Evolutionary conservation across 2,113 vertebrate species (phyloP).

Genomic region (Chaetorhynchus papuensis): DNA sequence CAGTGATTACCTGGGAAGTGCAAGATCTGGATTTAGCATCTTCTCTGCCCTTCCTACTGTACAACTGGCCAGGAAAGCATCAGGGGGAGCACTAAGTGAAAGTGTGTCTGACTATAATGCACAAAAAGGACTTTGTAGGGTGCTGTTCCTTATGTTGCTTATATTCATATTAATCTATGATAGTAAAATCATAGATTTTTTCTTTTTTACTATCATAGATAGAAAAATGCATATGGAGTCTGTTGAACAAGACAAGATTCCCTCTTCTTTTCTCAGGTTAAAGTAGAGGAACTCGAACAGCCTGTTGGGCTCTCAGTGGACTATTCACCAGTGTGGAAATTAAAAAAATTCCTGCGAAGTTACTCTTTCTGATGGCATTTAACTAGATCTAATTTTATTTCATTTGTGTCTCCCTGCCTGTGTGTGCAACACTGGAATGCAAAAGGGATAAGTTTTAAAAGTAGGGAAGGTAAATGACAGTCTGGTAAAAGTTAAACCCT

Average conservation of each 20-base stretch:
- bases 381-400: background rate
- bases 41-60: background rate
- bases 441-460: background rate
- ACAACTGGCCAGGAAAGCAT: background rate
- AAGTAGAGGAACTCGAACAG: background rate
- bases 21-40: background rate
- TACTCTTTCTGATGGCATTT: background rate
- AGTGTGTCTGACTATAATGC: background rate
- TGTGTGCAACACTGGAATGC: background rate
- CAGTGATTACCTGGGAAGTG: background rate
- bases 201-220: too few relatives aligned
- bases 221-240: background rate
- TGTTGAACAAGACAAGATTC: background rate
- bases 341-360: background rate
- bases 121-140: background rate
- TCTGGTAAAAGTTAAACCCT: background rate
- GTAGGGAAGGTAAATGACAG: background rate
- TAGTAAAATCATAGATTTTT: too few relatives aligned
- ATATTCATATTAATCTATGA: background rate
- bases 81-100: background rate
- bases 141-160: background rate
- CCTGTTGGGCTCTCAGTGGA: background rate
- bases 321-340: background rate
- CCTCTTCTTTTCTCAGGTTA: background rate
- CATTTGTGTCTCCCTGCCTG: background rate